These are phyloP conservation scores for Catamblyrhynchus diadema DNA, from an alignment of 2,797 vertebrate species.

Conservation along the genomic window DNA sequence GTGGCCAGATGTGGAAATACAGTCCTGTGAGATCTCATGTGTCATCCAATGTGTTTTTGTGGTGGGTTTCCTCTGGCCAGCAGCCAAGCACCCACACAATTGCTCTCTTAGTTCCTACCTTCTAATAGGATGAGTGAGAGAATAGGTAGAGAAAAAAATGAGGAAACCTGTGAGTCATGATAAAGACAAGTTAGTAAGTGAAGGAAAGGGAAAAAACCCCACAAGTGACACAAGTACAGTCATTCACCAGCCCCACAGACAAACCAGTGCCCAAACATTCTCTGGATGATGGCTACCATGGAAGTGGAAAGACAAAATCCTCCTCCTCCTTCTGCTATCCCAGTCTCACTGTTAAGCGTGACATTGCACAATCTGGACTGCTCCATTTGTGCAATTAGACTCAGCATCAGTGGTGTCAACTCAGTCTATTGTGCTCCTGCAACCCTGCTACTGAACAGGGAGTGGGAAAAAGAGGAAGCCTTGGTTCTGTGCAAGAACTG, in stretches of 20 bases:
- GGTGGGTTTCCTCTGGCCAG: neutral
- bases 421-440: neutral
- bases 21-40: neutral
- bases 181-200: neutral
- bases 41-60: neutral
- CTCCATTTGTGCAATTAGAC: fast-evolving
- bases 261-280: neutral
- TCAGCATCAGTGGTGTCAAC: neutral
- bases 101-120: neutral
- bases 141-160: neutral
- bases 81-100: neutral
- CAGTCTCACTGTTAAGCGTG: neutral
- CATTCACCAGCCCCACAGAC: neutral
- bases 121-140: neutral
- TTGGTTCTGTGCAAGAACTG: neutral
- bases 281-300: neutral
- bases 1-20: neutral
- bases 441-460: neutral
- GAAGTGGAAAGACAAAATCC: neutral
- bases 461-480: neutral
- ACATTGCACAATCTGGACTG: neutral
- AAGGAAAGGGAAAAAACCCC: neutral
- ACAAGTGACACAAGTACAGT: neutral
- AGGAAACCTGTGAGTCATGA: neutral
- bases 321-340: neutral